Evolutionary conservation across 2,888 invertebrate genomes (phyloP).

Genomic region (Syritta pipiens): DNA sequence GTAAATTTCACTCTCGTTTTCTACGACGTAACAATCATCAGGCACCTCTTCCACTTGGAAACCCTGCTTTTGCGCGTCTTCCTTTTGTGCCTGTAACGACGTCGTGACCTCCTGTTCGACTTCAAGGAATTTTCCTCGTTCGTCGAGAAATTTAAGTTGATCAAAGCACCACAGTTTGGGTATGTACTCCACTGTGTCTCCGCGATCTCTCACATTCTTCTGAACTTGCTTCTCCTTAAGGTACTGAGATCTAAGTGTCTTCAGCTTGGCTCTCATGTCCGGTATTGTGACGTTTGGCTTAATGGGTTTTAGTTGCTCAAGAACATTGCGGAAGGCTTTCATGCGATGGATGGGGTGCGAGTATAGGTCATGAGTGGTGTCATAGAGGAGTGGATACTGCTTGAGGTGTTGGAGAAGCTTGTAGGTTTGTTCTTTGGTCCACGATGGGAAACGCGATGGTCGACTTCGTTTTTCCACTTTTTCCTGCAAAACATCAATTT

Average conservation of each 20-base stretch:
- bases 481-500: not conserved
- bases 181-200: not conserved
- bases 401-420: not conserved
- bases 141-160: slow-evolving; percentile 3
- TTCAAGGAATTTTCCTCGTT: slow-evolving; percentile 1
- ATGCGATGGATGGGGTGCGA: slow-evolving; percentile 5
- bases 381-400: slow-evolving; percentile 13
- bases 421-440: slow-evolving; percentile 14
- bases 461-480: not conserved
- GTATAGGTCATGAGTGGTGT: slow-evolving; percentile 18
- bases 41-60: not conserved
- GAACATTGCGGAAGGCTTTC: slow-evolving; percentile 4
- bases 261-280: slow-evolving; percentile 16
- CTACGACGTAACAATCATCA: not conserved
- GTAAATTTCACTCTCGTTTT: slow-evolving; percentile 42
- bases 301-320: not conserved
- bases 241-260: slow-evolving; percentile 30
- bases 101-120: not conserved
- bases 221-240: slow-evolving; percentile 8
- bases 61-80: not conserved
- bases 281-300: slow-evolving; percentile 1
- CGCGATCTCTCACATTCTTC: not conserved
- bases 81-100: too few species aligned
- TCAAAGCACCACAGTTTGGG: slow-evolving; percentile 31
- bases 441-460: not conserved